phyloP scores from a whole-genome alignment of 2,888 invertebrate species.

The Eurois occulta region DNA sequence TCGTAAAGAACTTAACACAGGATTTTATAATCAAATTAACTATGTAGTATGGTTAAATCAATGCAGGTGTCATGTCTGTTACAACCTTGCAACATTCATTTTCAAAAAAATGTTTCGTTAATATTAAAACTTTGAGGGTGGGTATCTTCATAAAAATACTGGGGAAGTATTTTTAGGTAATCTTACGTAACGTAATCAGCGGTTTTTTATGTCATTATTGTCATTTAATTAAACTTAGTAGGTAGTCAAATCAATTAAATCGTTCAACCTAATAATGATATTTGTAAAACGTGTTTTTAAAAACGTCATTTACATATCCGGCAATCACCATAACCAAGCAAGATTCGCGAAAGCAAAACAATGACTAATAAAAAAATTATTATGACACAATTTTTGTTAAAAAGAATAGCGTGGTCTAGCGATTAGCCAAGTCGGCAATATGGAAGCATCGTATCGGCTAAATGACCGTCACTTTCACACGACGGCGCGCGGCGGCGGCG shows the following conservation, averaged over 20 bases:
- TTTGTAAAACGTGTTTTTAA: not conserved
- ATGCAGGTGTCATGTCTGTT: constrained; percentile 4
- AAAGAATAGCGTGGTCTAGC: constrained; percentile 19
- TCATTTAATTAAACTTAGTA: not conserved
- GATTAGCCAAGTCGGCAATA: constrained; percentile 27
- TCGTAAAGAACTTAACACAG: constrained; percentile 3
- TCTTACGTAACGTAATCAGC: not conserved
- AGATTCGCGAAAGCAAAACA: constrained; percentile 33
- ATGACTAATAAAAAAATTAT: constrained; percentile 26
- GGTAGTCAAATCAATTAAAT: not conserved
- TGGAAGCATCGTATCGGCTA: constrained; percentile 31
- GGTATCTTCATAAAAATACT: not conserved
- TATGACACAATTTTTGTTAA: constrained; percentile 5
- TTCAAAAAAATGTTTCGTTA: not conserved
- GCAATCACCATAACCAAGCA: constrained; percentile 19
- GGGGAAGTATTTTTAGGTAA: not conserved
- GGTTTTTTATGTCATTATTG: not conserved
- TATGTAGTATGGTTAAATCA: constrained; percentile 14
- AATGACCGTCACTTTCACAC: constrained; percentile 49
- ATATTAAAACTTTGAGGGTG: not conserved
- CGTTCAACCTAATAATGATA: not conserved
- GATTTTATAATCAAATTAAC: constrained; percentile 30
- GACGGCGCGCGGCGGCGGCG: too few relatives aligned
- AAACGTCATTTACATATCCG: constrained; percentile 11
- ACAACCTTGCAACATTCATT: not conserved